A percentile compares a stretch with the other conserved stretches of the same genome.
Conservation (phyloP, 2,888 invertebrate genomes). For the Adelognathus sp. region DNA sequence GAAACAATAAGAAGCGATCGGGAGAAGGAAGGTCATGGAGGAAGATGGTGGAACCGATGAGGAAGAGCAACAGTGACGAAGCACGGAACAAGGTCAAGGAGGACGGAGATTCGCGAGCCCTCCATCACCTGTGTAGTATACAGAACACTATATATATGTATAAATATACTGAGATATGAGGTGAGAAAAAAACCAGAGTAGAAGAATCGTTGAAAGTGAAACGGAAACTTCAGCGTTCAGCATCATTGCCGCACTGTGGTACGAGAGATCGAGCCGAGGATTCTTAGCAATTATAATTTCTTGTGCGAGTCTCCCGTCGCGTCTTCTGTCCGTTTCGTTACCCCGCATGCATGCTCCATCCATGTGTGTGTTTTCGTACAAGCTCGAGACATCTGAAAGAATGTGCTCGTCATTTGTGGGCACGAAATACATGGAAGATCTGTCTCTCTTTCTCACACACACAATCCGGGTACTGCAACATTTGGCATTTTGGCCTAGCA, state of each 20-base stretch:
- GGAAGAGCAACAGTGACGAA: constrained; percentile 42
- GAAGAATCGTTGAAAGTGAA: constrained; percentile 29
- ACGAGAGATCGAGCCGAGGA: constrained; percentile 45
- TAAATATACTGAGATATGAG: no score
- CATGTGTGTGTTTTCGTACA: background rate
- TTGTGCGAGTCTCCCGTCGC: constrained; percentile 58
- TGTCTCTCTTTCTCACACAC: no score
- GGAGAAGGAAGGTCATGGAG: constrained; percentile 52
- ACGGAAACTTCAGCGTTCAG: constrained; percentile 36
- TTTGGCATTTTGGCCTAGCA: constrained; percentile 34
- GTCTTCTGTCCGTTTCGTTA: background rate
- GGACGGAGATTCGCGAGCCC: constrained; percentile 43
- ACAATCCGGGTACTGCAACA: constrained; percentile 28
- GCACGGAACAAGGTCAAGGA: constrained; percentile 55
- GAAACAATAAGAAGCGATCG: constrained; percentile 31
- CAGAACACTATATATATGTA: constrained; percentile 7
- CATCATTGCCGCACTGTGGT: constrained; percentile 31
- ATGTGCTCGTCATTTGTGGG: constrained; percentile 4
- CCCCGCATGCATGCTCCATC: constrained; percentile 11
- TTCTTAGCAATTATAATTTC: constrained; percentile 74
- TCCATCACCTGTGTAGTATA: constrained; percentile 21
- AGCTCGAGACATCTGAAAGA: background rate
- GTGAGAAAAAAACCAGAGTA: constrained; percentile 1
- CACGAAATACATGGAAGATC: constrained; percentile 3
- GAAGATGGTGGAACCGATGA: constrained; percentile 24